Evolutionary conservation across 2,888 invertebrate species (phyloP).

Genomic region (Phyllotreta cruciferae): DNA sequence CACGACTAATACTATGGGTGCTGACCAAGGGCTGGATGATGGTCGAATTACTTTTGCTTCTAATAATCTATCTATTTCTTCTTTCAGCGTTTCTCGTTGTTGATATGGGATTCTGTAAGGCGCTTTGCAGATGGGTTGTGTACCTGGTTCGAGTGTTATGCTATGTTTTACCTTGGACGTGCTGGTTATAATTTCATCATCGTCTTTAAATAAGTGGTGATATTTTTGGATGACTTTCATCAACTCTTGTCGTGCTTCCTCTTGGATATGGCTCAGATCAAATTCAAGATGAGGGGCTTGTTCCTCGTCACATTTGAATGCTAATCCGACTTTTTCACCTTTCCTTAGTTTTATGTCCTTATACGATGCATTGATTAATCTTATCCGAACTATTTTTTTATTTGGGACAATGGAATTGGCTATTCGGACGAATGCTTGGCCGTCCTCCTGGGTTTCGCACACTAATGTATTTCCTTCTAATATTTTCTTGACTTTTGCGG

Average conservation of each 20-base stretch:
- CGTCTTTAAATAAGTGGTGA: slow-evolving; percentile 23
- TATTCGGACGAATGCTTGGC: neutral
- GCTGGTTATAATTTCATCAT: slow-evolving; percentile 19
- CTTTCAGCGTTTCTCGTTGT: slow-evolving; percentile 17
- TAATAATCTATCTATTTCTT: slow-evolving; percentile 27
- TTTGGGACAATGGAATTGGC: slow-evolving; percentile 8
- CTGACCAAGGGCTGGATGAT: slow-evolving; percentile 32
- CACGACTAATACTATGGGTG: slow-evolving; percentile 29
- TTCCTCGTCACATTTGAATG: neutral
- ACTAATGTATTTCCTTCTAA: neutral
- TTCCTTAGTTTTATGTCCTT: neutral
- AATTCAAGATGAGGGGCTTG: slow-evolving; percentile 10
- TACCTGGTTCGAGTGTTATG: slow-evolving; percentile 18
- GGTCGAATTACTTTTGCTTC: slow-evolving; percentile 22
- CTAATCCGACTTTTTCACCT: neutral
- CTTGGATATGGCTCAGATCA: slow-evolving; percentile 11
- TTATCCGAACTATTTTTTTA: neutral
- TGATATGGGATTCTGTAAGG: slow-evolving; percentile 29
- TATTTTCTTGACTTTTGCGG: neutral
- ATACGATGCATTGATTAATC: neutral
- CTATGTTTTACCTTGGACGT: slow-evolving; percentile 27
- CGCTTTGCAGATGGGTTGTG: slow-evolving; percentile 22
- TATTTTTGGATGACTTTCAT: neutral
- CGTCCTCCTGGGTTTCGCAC: neutral
- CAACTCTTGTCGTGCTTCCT: neutral